Percentiles rank a stretch among this genome's conserved stretches.
These are phyloP conservation scores for Taeniopygia guttata DNA, from an alignment of 2,797 vertebrate genomes.

Conservation along the genomic window DNA sequence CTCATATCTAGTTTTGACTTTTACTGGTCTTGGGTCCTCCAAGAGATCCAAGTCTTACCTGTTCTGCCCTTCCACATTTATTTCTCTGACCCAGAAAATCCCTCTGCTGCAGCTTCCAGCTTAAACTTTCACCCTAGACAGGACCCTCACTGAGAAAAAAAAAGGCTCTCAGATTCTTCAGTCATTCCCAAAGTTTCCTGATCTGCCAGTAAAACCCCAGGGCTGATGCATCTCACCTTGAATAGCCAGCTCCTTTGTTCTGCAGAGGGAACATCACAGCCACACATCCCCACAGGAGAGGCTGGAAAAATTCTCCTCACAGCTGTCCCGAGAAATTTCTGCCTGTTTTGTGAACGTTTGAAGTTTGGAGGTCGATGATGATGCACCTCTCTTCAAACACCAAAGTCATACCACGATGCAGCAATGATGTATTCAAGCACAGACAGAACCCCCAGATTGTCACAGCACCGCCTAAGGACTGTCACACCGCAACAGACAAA, in stretches of 20 bases:
- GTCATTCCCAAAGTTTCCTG: neutral
- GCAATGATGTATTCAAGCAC: neutral
- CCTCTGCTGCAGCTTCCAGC: neutral
- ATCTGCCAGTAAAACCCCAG: neutral
- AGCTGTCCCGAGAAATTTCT: neutral
- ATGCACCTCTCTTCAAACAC: neutral
- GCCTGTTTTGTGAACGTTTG: neutral
- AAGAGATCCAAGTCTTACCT: neutral
- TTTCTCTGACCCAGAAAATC: constrained; percentile 15
- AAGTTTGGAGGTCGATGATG: neutral
- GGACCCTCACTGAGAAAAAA: neutral
- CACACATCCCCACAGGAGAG: neutral
- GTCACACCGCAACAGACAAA: constrained; percentile 9
- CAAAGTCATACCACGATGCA: neutral
- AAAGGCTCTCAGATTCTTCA: neutral
- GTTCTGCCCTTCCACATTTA: neutral
- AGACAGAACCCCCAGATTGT: neutral
- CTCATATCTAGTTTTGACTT: neutral
- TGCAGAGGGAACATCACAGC: neutral
- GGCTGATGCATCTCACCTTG: constrained; percentile 22
- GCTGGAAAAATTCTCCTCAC: neutral
- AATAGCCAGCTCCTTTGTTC: constrained; percentile 36
- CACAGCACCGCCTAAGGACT: neutral
- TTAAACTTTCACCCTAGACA: neutral
- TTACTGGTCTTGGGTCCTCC: neutral